Base-by-base conservation (phyloP, 37 sponge, comb jelly and placozoan species). In the Chondrosia reniformis region DNA sequence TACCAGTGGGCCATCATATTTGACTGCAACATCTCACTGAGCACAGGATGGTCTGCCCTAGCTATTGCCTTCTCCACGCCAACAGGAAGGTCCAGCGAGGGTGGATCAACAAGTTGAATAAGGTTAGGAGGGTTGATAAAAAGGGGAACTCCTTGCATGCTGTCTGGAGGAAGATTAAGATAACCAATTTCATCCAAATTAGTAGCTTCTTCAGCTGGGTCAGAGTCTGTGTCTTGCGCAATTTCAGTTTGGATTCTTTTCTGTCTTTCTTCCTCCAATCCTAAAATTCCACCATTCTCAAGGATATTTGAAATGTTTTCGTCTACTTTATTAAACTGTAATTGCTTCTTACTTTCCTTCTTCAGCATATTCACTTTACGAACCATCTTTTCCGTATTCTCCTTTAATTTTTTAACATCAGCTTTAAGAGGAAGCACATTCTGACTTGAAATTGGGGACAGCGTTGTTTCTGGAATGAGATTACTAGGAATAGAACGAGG, bases 191-290 rank as follows among this genome's bases (percentile, higher is more conserved):
- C 43, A 39, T 36, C 43, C 13, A n/a, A 9, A 1, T 3, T 21
- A 1, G 12, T 44, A 69, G 1, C 3, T 37, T 21, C 37, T 3
- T 2, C 2, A 13, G 24, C 17, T 3, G 39, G n/a, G 15, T 36
- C 42, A 22, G 72, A 37, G 8, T 69, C 40, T 24, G 27, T 56
- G 2, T 28, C 27, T 28, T 56, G 58, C 24, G 39, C 22, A 5
- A 30, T 24, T 6, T 69, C 72, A 21, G 12, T 40, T 40, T 40
- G 40, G 42, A 39, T 13, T 39, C 42, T 37, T 40, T 69, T 17
- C 4, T 37, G 72, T 25, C 72, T 69, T 69, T 69, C 44, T 40
- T 69, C 72, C 13, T 69, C 72, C 41, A 69, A 17, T 69, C 40
- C 72, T 6, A 69, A 41, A 25, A 69, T 69, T 21, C 72, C 72